These are phyloP conservation scores for Lymantria monacha DNA, from an alignment of 2,888 invertebrate species.

Conservation along the genomic window DNA sequence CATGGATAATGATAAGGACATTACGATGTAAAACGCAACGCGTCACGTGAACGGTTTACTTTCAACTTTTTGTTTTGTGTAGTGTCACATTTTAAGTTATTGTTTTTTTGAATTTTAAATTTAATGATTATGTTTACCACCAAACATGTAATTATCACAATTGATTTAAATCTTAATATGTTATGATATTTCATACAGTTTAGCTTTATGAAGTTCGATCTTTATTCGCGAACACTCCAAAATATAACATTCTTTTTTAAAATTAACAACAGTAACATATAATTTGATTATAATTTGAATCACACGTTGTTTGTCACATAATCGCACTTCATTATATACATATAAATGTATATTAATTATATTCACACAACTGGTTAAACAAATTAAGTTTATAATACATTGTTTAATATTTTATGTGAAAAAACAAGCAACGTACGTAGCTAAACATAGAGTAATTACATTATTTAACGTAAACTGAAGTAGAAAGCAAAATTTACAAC, in stretches of 20 bases:
- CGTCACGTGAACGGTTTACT: conserved; percentile 68
- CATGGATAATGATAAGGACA: conserved; percentile 46
- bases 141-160: no score
- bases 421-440: background rate
- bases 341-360: background rate
- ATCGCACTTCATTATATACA: conserved; percentile 6
- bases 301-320: background rate
- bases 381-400: background rate
- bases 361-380: background rate
- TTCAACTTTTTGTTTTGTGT: conserved; percentile 65
- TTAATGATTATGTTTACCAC: no score
- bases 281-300: background rate
- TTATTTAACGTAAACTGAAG: background rate
- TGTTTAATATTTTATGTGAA: conserved; percentile 11
- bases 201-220: no score
- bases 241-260: no score
- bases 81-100: conserved; percentile 70
- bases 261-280: no score
- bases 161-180: no score
- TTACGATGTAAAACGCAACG: conserved; percentile 49
- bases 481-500: conserved; percentile 3
- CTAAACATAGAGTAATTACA: background rate
- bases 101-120: conserved; percentile 22
- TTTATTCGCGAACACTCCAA: no score
- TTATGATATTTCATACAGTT: no score